A percentile compares a stretch with the other conserved stretches of the same genome.
Conservation (phyloP, 2,888 invertebrate genomes). For the Latheticus oryzae region DNA sequence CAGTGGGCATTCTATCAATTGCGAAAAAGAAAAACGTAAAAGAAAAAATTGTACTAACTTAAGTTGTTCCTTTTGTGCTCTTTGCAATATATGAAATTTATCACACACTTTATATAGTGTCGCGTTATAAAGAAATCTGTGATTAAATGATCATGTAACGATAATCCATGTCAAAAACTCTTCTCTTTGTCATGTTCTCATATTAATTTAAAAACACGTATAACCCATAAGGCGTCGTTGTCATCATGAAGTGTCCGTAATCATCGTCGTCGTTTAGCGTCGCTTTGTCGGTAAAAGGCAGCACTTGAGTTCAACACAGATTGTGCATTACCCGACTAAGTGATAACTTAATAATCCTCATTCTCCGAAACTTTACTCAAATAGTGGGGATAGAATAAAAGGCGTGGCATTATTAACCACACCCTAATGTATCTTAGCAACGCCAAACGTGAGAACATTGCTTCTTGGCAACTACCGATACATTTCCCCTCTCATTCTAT, state of each 20-base stretch:
- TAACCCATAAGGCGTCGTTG: conserved; percentile 49
- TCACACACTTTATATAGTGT: too few species aligned
- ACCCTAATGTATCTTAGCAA: conserved; percentile 63
- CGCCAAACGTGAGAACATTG: conserved; percentile 47
- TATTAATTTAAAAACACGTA: conserved; percentile 49
- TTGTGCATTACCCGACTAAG: conserved; percentile 55
- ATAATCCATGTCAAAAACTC: conserved; percentile 44
- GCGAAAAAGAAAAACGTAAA: too few species aligned
- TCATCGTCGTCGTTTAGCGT: conserved; percentile 55
- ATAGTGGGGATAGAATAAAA: conserved; percentile 23
- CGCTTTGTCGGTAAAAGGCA: conserved; percentile 53
- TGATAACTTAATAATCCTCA: conserved; percentile 50
- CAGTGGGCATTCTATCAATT: too few species aligned
- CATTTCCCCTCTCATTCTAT: conserved; percentile 29
- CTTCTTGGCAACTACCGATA: conserved; percentile 30
- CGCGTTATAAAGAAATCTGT: too few species aligned
- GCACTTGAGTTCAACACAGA: conserved; percentile 56
- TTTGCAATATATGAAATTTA: too few species aligned
- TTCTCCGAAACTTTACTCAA: conserved; percentile 16
- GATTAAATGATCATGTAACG: conserved; percentile 51
- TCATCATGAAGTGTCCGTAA: conserved; percentile 48
- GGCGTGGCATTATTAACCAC: conserved; percentile 25
- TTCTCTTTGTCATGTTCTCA: too few species aligned
- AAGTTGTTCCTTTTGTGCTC: too few species aligned
- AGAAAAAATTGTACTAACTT: too few species aligned